Base-by-base conservation (phyloP, 2,113 vertebrate species). In the Chelonoidis abingdonii region DNA sequence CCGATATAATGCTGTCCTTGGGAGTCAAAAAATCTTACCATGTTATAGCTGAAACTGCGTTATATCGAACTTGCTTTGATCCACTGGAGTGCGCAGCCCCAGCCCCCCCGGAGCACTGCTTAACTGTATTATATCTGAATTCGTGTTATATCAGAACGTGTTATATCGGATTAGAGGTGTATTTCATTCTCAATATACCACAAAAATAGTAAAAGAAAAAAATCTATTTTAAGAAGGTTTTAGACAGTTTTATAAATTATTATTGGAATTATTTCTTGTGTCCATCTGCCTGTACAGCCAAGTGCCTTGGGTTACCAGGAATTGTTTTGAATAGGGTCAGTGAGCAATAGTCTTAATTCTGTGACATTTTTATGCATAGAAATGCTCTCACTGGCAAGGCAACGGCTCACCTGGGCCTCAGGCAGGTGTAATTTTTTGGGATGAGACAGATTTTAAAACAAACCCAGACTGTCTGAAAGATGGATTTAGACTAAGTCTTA, bases 181-280 rank as follows among this genome's bases (percentile, higher is more conserved):
- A 38, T 38, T 72, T 72, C 65, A 72, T 72, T 38, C 65, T 72
- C 65, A 19, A 72, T 22, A 38, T 38, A 22, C n/a, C 65, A 72
- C 65, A 72, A 38, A 69, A 72, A 38, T 72, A n/a, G 35, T 69
- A n/a, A 69, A 69, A 69, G 92, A 90, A 91, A 97, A 92, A 97
- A 96, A 97, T 89, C 41, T 41, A 12, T 87, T 96, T 84, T 93
- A 83, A 96, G 95, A 96, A 94, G 27, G 0, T 96, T 96, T 95
- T 93, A 93, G 90, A 95, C 89, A 90, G 76, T 94, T 94, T 89
- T 93, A 95, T 84, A 93, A 59, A 95, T 89, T 90, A 93, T 93
- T 94, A 96, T 94, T 93, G 88, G 76, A 96, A 97, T 96, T 96
- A 97, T 93, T 94, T 96, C 93, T 94, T 88, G 92, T 93, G 95